Evolutionary conservation across 2,888 invertebrate genomes (phyloP), one percentile per base, ranked within the genome.

Genomic region (Theodoxus fluviatilis): DNA sequence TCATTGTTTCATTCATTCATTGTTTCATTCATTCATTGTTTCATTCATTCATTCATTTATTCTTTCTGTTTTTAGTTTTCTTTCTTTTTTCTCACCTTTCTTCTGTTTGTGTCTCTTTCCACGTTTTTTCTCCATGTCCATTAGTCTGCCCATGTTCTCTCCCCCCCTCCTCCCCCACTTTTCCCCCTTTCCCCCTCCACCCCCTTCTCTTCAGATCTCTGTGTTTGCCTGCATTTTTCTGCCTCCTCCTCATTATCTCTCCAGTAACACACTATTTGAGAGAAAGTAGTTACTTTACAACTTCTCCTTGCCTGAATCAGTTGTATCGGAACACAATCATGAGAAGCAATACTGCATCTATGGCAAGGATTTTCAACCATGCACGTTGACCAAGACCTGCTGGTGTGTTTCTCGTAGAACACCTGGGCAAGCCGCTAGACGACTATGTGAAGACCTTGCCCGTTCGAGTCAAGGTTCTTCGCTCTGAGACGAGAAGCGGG

Each of bases 401-500:
- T 47, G 7, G 22, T 52, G 33, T 0, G 12, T 33, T n/a, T n/a
- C n/a, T n/a, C n/a, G n/a, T n/a, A 86, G 86, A 87, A 71, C 95
- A 96, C 87, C 90, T 98, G 76, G 94, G 96, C 67, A 90, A 91
- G 85, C 91, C 94, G 85, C 88, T 98, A 75, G 98, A 98, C 88
- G 92, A 94, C 71, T 96, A 96, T 88, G 93, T 95, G 71, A 91
- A 92, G 81, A 92, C 91, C 35, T 89, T 98, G 81, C 94, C 95
- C 3, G 94, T 97, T 35, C 92, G 92, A 33, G 94, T 96, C 0
- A 83, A 92, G 81, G 93, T 98, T 70, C 91, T 94, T 84, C 91
- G 99, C 71, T 96, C 97, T 12, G 93, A 93, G 81, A 94, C 94
- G 85, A 91, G 99, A 76, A 97, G 97, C 4, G 99, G 99, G 35